A percentile compares a stretch with the other conserved stretches of the same genome.
Conservation (phyloP, 2,113 vertebrate species). For the Eublepharis macularius region DNA sequence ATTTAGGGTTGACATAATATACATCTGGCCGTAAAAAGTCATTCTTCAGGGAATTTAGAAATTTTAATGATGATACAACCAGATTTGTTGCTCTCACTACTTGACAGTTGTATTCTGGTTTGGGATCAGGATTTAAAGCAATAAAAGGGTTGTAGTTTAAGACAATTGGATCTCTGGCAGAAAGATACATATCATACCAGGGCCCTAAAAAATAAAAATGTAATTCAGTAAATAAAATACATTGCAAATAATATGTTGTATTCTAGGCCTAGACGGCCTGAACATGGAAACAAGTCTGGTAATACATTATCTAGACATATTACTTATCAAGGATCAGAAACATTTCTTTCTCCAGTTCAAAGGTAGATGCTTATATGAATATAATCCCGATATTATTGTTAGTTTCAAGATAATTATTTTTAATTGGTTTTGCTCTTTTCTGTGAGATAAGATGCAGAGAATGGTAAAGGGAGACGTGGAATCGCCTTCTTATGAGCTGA, state of each 20-base stretch:
- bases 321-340: no score
- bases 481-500: no score
- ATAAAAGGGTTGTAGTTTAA: constrained; percentile 83
- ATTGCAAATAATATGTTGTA: neutral
- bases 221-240: neutral
- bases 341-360: no score
- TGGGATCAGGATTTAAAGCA: constrained; percentile 76
- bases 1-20: constrained; percentile 77
- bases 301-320: no score
- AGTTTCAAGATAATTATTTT: no score
- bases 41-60: constrained; percentile 78
- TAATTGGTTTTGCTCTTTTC: no score
- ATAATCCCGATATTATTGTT: no score
- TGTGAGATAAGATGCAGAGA: no score
- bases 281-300: no score
- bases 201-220: constrained; percentile 55
- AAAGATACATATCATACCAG: constrained; percentile 83
- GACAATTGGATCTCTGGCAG: constrained; percentile 74
- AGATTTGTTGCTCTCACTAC: constrained; percentile 75
- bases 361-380: no score
- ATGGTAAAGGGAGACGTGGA: no score
- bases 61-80: constrained; percentile 74
- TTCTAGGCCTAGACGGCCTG: no score
- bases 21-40: constrained; percentile 76
- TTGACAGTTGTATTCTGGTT: constrained; percentile 74